Evolutionary conservation across 2,797 vertebrate genomes (phyloP).

Genomic region (Hirundo rustica): DNA sequence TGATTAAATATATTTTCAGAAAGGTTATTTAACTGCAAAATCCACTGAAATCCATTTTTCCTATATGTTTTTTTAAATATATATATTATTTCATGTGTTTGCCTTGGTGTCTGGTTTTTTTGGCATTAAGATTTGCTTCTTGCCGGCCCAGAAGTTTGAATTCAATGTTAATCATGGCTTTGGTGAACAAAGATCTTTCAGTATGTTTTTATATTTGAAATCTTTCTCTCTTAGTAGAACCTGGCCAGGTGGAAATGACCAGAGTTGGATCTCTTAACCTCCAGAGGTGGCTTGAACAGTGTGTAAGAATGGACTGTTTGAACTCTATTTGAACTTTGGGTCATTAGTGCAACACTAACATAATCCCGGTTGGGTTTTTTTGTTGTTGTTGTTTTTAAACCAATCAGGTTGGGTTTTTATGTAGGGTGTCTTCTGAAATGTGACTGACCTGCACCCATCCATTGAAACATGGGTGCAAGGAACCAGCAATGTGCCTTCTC

Average conservation of each 20-base stretch:
- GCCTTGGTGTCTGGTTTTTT: background rate
- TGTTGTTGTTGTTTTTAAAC: background rate
- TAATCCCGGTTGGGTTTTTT: background rate
- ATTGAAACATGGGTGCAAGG: background rate
- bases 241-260: background rate
- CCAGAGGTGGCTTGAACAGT: background rate
- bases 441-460: background rate
- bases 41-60: background rate
- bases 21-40: background rate
- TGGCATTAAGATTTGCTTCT: background rate
- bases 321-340: background rate
- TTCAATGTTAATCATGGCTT: background rate
- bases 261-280: background rate
- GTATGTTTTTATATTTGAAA: background rate
- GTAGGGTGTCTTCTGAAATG: background rate
- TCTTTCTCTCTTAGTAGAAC: background rate
- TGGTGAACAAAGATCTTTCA: background rate
- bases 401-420: background rate
- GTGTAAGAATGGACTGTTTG: background rate
- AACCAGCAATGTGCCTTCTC: background rate
- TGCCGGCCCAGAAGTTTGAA: background rate
- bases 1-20: background rate
- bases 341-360: background rate
- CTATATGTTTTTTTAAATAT: fast-evolving
- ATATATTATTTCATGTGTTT: background rate